Base-by-base conservation (phyloP, 2,888 invertebrate genomes). In the Campoletis raptor region DNA sequence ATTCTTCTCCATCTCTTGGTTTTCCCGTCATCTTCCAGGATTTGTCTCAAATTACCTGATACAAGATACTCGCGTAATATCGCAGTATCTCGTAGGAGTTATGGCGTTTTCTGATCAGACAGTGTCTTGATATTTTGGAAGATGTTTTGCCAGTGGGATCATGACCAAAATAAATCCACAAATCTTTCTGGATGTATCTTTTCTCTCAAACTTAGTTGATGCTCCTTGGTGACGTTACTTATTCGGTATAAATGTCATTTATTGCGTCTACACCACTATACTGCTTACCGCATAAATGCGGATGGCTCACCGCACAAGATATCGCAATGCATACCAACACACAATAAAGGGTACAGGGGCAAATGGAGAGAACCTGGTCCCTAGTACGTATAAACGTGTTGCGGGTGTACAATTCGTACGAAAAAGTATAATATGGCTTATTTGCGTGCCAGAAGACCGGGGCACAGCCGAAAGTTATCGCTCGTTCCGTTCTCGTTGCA, bases 351-450 rank as follows among this genome's bases (percentile, higher is more conserved):
- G 64, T 74, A 42, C 54, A n/a, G 90, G 89, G 87, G 90, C 87
- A 89, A 73, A 90, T 90, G 90, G 89, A 87, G 87, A 83, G 88
- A 89, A 90, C 89, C 86, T 81, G 42, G 90, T 89, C 89, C 89
- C 85, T 85, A 88, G 90, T 88, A 91, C 90, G 92, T 93, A 93
- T 90, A 90, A 91, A 91, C 91, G 91, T 91, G 91, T 86, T 84
- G 84, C 84, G 84, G 84, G 81, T 84, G 84, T 86, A 86, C 84
- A 79, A 84, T 86, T 86, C 84, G 86, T 90, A 91, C 88, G 90
- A 89, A 87, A 92, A 89, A 87, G 87, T 87, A 89, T 92, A 93
- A 93, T 93, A 94, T 92, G 92, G 93, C 93, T 94, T 93, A 94
- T 94, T 94, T 93, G 94, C 94, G 93, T 93, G 94, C 92, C 84